These are phyloP conservation scores for Agrochola circellaris DNA, from an alignment of 2,888 invertebrate species.

Conservation along the genomic window DNA sequence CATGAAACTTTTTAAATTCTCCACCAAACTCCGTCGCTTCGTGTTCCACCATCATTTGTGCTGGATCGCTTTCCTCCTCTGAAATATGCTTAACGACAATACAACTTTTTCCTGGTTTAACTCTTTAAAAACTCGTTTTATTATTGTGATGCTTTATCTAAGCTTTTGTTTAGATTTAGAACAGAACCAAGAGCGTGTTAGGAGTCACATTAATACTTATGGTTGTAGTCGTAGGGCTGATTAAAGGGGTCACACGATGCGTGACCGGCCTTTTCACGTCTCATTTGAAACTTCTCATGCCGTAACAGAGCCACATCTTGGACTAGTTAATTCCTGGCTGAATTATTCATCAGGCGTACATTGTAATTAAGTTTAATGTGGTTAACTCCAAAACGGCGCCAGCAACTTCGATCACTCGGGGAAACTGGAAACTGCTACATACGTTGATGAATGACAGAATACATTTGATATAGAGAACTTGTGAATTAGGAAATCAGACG, in stretches of 20 bases:
- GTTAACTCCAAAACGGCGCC: constrained; percentile 68
- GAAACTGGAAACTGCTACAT: constrained; percentile 60
- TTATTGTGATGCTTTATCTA: constrained; percentile 43
- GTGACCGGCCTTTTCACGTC: constrained; percentile 70
- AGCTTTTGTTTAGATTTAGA: constrained; percentile 46
- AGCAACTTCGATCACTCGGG: constrained; percentile 68
- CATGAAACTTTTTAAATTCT: constrained; percentile 70
- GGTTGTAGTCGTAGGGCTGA: constrained; percentile 49
- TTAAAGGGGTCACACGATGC: constrained; percentile 62
- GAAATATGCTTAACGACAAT: constrained; percentile 68
- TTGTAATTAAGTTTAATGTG: constrained; percentile 71
- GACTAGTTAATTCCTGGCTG: constrained; percentile 71
- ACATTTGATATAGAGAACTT: constrained; percentile 58
- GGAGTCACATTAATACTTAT: constrained; percentile 60
- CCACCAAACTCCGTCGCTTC: constrained; percentile 58
- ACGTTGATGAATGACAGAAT: constrained; percentile 63
- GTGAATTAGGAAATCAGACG: constrained; percentile 47
- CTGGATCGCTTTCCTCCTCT: constrained; percentile 56
- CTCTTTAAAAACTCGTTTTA: constrained; percentile 54
- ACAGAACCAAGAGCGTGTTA: constrained; percentile 38
- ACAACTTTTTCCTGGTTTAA: constrained; percentile 62
- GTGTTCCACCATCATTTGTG: constrained; percentile 59
- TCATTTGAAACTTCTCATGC: constrained; percentile 67
- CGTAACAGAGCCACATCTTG: constrained; percentile 67
- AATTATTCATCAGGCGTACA: constrained; percentile 73